These are phyloP conservation scores for Oriolus oriolus DNA, from an alignment of 2,113 vertebrate species.

Conservation along the genomic window DNA sequence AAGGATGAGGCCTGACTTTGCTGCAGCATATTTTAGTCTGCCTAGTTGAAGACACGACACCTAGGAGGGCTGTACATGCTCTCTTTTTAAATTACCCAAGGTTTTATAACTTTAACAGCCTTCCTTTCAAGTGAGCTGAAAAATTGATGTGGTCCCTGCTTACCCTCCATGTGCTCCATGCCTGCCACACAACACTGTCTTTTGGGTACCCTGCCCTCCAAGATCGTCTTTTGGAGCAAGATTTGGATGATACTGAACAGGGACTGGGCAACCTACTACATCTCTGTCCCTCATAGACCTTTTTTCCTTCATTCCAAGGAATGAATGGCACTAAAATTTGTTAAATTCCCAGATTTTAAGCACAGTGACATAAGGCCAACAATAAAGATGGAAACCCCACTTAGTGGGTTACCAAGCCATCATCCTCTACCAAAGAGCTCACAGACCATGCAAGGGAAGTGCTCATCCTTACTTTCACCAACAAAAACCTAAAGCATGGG, in stretches of 20 bases:
- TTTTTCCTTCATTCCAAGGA: neutral
- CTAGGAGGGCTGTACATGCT: neutral
- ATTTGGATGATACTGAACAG: neutral
- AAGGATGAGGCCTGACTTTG: neutral
- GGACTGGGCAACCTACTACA: fast-evolving
- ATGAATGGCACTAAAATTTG: neutral
- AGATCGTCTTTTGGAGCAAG: neutral
- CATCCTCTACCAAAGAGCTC: neutral
- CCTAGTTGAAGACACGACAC: neutral
- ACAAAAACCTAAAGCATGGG: neutral
- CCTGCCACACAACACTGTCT: neutral
- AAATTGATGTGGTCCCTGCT: neutral
- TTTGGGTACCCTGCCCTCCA: neutral
- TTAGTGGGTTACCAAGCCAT: neutral
- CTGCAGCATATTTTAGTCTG: neutral
- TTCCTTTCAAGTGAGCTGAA: neutral
- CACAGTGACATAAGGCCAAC: neutral
- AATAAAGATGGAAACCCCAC: neutral
- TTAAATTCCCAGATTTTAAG: neutral
- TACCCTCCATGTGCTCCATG: neutral
- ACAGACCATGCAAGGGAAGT: neutral
- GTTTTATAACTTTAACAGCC: neutral
- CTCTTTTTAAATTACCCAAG: neutral
- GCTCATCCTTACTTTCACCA: neutral
- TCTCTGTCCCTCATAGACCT: neutral